Conservation (phyloP, 2,113 vertebrate genomes). For the Xiphias gladius region DNA sequence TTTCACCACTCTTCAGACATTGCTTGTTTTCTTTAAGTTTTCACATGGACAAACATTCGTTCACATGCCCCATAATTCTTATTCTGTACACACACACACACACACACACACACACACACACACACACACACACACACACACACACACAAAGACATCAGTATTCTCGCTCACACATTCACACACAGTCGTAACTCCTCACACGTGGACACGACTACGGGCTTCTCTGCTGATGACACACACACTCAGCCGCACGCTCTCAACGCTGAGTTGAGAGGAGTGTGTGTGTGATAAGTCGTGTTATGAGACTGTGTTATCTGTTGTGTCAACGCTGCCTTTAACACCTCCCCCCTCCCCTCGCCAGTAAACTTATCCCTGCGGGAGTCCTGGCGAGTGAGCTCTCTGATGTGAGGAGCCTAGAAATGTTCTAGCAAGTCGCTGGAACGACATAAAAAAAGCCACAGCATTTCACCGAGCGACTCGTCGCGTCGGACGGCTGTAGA, state of each 20-base stretch:
- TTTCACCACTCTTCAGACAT: slow-evolving; percentile 49
- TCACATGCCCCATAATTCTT: slow-evolving; percentile 60
- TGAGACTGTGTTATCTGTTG: slow-evolving; percentile 67
- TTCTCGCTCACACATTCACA: slow-evolving; percentile 55
- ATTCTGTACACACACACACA: slow-evolving; percentile 16
- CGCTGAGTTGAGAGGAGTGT: slow-evolving; percentile 23
- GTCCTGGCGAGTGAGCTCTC: too few relatives aligned
- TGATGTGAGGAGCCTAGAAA: background rate
- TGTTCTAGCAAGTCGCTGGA: background rate
- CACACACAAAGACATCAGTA: slow-evolving; percentile 63
- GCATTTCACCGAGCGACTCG: too few relatives aligned
- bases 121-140: slow-evolving; percentile 30
- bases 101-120: slow-evolving; percentile 33
- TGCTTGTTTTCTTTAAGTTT: slow-evolving; percentile 65
- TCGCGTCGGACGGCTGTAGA: too few relatives aligned
- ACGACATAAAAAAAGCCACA: too few relatives aligned
- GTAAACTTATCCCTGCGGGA: slow-evolving; percentile 1
- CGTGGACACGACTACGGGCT: slow-evolving; percentile 39
- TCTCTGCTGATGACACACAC: slow-evolving; percentile 38
- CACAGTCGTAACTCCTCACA: slow-evolving; percentile 52
- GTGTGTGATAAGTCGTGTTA: slow-evolving; percentile 67
- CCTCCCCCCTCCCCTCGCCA: slow-evolving; percentile 13
- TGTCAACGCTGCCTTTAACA: slow-evolving; percentile 71
- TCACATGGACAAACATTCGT: slow-evolving; percentile 57
- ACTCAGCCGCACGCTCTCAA: slow-evolving; percentile 24